phyloP scores from a whole-genome alignment of 2,113 vertebrate genomes.

The Aythya baeri region DNA sequence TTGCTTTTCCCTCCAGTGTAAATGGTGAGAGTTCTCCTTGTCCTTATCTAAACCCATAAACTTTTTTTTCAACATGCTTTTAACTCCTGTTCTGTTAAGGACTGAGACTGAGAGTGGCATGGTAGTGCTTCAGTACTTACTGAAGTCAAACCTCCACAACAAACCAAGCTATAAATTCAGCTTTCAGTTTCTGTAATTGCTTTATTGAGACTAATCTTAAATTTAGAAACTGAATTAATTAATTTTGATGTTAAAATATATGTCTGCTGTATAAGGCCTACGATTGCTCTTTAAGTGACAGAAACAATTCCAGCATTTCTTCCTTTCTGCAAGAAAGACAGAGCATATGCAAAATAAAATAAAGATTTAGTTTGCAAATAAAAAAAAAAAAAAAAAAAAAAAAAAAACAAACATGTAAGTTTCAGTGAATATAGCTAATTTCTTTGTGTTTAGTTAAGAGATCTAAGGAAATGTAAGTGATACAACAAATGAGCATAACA shows the following conservation, averaged over 20 bases:
- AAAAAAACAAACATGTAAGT: neutral
- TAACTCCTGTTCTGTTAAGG: too few species aligned
- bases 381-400: neutral
- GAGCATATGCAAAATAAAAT: neutral
- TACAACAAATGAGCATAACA: neutral
- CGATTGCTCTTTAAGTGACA: neutral
- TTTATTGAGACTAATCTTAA: neutral
- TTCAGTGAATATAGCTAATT: neutral
- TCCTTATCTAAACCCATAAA: too few species aligned
- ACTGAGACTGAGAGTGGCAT: too few species aligned
- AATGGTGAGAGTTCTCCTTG: too few species aligned
- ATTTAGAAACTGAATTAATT: neutral
- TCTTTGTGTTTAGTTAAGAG: neutral
- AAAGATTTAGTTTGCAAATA: neutral
- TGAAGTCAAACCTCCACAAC: too few species aligned
- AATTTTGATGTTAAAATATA: neutral
- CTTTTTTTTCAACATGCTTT: neutral
- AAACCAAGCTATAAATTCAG: neutral
- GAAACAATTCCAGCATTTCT: neutral
- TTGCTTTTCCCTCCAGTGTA: too few species aligned
- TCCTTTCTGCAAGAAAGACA: neutral
- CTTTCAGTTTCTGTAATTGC: neutral
- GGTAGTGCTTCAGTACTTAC: too few species aligned
- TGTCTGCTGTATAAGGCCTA: too few species aligned
- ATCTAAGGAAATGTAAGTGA: neutral